phyloP scores from a whole-genome alignment of 2,113 vertebrate genomes.

The Laterallus jamaicensis region DNA sequence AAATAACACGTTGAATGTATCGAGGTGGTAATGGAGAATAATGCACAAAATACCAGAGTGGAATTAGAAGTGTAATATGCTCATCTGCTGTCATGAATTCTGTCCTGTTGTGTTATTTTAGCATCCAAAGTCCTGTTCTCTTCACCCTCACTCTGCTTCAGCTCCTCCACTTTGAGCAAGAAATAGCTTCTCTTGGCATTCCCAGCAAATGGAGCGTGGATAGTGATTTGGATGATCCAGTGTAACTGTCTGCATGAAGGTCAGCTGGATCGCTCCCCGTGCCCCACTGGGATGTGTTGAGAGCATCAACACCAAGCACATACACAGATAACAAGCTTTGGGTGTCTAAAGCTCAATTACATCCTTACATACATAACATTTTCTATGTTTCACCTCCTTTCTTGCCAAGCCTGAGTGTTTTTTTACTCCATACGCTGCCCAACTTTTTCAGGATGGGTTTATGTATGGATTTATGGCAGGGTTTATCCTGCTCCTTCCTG shows the following conservation, averaged over 20 bases:
- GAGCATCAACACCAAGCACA: neutral
- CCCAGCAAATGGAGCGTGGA: neutral
- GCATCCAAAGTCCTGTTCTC: neutral
- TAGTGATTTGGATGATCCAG: neutral
- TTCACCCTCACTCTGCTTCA: neutral
- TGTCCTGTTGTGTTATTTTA: neutral
- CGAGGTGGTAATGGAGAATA: neutral
- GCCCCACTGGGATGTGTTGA: accelerated
- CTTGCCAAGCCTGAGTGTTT: neutral
- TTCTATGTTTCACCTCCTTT: neutral
- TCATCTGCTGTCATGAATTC: neutral
- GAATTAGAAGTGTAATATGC: neutral
- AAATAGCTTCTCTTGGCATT: neutral
- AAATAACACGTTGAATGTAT: neutral
- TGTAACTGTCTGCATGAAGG: neutral
- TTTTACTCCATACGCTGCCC: neutral
- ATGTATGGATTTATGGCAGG: neutral
- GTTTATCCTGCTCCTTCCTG: neutral
- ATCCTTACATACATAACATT: neutral
- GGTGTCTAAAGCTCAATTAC: neutral
- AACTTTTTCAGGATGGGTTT: neutral
- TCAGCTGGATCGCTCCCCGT: neutral
- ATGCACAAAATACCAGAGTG: neutral
- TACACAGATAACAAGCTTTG: neutral
- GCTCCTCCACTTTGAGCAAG: neutral